Base-by-base conservation (phyloP, 2,888 invertebrate genomes). In the Drosophila engyochracea region DNA sequence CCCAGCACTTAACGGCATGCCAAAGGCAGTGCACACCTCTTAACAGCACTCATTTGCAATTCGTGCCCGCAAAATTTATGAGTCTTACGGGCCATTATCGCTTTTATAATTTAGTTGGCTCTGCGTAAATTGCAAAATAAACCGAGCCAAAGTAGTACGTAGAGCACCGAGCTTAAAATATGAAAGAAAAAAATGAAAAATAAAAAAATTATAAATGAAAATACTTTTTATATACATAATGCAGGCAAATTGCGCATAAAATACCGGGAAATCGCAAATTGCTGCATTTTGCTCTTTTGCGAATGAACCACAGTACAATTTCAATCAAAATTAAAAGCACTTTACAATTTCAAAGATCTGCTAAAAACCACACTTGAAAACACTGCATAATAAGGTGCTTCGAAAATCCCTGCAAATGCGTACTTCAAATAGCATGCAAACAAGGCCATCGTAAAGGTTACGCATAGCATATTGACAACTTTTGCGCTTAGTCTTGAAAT, bases 91-190 rank as follows among this genome's bases (percentile, higher is more conserved):
- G 62, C 86, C 83, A 88, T 85, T 90, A 85, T 89, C 81, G 83
- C 79, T 76, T 90, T 59, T 85, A 85, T 85, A 88, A 90, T 85
- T 88, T 85, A 82, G 85, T 77, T 75, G 39, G 69, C 70, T 61
- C 41, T 47, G 44, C 41, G 62, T 49, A 54, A 57, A 53, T 49
- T 61, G 53, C 53, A 63, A 71, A 74, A 59, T 47, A 78, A 67
- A 51, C 58, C 53, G 49, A 44, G 57, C 55, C 68, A 65, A 66
- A 62, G 58, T 58, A 52, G 39, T 54, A 31, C 41, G 47, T 30
- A 33, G 28, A 71, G 25, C 35, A 62, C 44, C 7, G 14, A 30
- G 57, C 66, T 55, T 28, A 16, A 28, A 28, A 70, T 71, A 52
- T 49, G 49, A 63, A 61, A 39, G 9, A 39, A 44, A 47, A 47